Conservation (phyloP, 1,140 invertebrate species). For the Drosophila mojavensis region DNA sequence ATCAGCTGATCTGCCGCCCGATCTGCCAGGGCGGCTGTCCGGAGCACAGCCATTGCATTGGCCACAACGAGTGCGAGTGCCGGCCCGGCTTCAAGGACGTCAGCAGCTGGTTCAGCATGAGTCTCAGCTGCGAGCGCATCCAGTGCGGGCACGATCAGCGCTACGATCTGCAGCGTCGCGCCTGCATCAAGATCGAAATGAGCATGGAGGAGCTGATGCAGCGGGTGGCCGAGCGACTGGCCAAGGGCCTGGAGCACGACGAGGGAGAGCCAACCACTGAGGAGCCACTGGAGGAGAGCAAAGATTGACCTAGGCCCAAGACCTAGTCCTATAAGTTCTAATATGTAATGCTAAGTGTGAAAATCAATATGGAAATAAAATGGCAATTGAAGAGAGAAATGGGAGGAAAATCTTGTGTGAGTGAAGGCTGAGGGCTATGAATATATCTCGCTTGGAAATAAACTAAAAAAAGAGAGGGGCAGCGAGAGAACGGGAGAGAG, state of each 20-base stretch:
- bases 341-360: background rate
- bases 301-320: background rate
- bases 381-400: background rate
- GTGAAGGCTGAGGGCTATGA: too few relatives aligned
- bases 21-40: slow-evolving; percentile 73
- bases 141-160: slow-evolving; percentile 70
- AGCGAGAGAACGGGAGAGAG: too few relatives aligned
- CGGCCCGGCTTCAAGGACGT: slow-evolving; percentile 67
- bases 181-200: slow-evolving; percentile 77
- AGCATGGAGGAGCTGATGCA: slow-evolving; percentile 81
- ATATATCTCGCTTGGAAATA: too few relatives aligned
- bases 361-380: slow-evolving; percentile 26
- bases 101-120: slow-evolving; percentile 69
- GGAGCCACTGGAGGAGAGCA: slow-evolving; percentile 1
- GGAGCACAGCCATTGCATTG: slow-evolving; percentile 67
- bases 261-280: slow-evolving; percentile 14
- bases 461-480: too few relatives aligned
- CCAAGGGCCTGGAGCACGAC: slow-evolving; percentile 48
- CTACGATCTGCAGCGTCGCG: slow-evolving; percentile 52
- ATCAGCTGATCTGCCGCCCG: slow-evolving; percentile 66
- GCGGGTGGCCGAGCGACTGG: slow-evolving; percentile 62
- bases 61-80: slow-evolving; percentile 72
- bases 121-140: slow-evolving; percentile 65
- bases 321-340: too few relatives aligned
- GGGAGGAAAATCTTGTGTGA: too few relatives aligned